Evolutionary conservation across 2,113 vertebrate species (phyloP), one percentile per base, ranked within the genome.

Genomic region (Clinocottus analis): DNA sequence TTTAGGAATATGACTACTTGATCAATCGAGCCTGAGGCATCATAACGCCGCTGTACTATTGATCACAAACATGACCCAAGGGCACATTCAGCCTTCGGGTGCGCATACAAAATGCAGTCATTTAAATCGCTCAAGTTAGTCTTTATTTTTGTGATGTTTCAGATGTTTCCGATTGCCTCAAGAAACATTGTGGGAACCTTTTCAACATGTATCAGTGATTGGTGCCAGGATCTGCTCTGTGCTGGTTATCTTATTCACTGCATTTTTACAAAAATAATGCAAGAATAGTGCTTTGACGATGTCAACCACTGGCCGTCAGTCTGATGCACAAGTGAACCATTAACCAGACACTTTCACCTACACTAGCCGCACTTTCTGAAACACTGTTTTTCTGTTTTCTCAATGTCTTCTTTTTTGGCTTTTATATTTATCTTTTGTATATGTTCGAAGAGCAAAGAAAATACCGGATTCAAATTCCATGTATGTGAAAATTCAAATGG

Each of bases 11-110:
- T 62, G 69, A 81, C 84, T 87, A 76, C 14, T 49, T 70, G 76
- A 88, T 88, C 82, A 78, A 85, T 82, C 68, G 62, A 75, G 85
- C 91, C 82, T 35, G 47, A 72, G 80, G 90, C 85, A 79, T 65
- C 47, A 10, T 88, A 79, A 91, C 82, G 79, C 58, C 66, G 74
- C 58, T 77, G 78, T 72, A 68, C 73, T 56, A 85, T 87, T 87
- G 80, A 85, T 87, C 85, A 90, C 64, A 81, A 86, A 84, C 56
- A 75, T 27, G 78, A 71, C 88, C 72, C 75, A 60, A 77, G 82
- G 84, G 82, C 56, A 6, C 69, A 72, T 60, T 75, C 72, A 81
- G 61, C 69, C 80, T 69, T 81, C 70, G 79, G 62, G 85, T n/a
- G 71, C 3, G 0, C 21, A 79, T 58, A 62, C 63, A 79, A 82